Evolutionary conservation across 2,888 invertebrate species (phyloP), one percentile per base, ranked within the genome.

Genomic region (Dorcus parallelipipedus): DNA sequence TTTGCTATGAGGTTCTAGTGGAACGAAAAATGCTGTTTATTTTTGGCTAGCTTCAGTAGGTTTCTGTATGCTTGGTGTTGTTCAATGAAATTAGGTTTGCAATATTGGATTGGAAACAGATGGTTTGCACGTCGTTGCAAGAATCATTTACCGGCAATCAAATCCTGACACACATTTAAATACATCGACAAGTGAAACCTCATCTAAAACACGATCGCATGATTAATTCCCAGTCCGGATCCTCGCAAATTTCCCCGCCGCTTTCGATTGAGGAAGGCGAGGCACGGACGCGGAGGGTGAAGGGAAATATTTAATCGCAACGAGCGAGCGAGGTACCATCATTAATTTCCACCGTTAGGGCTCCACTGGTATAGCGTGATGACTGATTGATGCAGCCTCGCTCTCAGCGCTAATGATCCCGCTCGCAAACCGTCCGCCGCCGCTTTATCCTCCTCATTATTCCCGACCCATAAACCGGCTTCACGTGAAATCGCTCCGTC

Each of bases 351-450:
- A 66, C 67, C 67, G 70, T 66, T 68, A 68, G 67, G 67, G 68
- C 67, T 64, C 65, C 66, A 64, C 62, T 58, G 66, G 63, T 66
- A 66, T 67, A 60, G 66, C 66, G 64, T 67, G 69, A 72, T 71
- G 73, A 71, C 71, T 73, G 73, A 73, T 73, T 73, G 72, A 73
- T 72, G 72, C 69, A 65, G 68, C 68, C 62, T 66, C 68, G 64
- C 67, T 62, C 68, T 69, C 67, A 63, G 65, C 69, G 67, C 71
- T 69, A 69, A 69, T 69, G 69, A 69, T 69, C 66, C 65, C 59
- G 68, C 65, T 56, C 61, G 47, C 61, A 62, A 61, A 61, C 65
- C 64, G 58, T 51, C 60, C 61, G 56, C 47, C 61, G 56, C 47
- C 57, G 61, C 60, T 62, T 65, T 63, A 62, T 63, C 62, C 63